Evolutionary conservation across 2,888 invertebrate genomes (phyloP).

Genomic region (Noctua janthe): DNA sequence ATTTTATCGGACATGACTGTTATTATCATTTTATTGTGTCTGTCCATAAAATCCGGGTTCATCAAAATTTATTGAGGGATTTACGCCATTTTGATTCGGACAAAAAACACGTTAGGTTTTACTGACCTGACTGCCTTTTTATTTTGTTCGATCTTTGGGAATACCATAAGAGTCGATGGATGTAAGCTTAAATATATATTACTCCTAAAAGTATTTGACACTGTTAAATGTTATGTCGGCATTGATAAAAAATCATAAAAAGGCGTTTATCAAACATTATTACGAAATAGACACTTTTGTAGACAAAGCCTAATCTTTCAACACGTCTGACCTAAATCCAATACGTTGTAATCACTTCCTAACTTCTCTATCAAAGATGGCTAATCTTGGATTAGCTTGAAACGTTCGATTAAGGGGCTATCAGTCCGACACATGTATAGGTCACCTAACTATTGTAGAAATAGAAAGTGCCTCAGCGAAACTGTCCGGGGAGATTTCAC

Average conservation of each 20-base stretch:
- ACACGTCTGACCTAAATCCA: constrained; percentile 57
- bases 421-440: constrained; percentile 35
- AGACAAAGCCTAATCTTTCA: constrained; percentile 52
- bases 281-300: constrained; percentile 47
- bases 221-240: constrained; percentile 1
- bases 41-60: constrained; percentile 58
- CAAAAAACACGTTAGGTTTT: constrained; percentile 39
- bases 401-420: constrained; percentile 29
- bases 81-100: constrained; percentile 48
- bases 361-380: constrained; percentile 54
- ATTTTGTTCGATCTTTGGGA: constrained; percentile 22
- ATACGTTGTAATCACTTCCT: constrained; percentile 59
- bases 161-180: constrained; percentile 6
- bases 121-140: constrained; percentile 32
- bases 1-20: constrained; percentile 37
- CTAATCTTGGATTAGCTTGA: constrained; percentile 65
- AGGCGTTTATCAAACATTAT: constrained; percentile 24
- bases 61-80: constrained; percentile 62
- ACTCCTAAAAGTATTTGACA: constrained; percentile 13
- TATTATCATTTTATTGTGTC: constrained; percentile 57
- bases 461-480: constrained; percentile 57
- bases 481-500: constrained; percentile 42
- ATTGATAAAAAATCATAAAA: constrained; percentile 37
- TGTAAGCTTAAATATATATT: background rate
- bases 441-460: constrained; percentile 41